Evolutionary conservation across 2,797 vertebrate genomes (phyloP).

Genomic region (Tragopan temminckii): DNA sequence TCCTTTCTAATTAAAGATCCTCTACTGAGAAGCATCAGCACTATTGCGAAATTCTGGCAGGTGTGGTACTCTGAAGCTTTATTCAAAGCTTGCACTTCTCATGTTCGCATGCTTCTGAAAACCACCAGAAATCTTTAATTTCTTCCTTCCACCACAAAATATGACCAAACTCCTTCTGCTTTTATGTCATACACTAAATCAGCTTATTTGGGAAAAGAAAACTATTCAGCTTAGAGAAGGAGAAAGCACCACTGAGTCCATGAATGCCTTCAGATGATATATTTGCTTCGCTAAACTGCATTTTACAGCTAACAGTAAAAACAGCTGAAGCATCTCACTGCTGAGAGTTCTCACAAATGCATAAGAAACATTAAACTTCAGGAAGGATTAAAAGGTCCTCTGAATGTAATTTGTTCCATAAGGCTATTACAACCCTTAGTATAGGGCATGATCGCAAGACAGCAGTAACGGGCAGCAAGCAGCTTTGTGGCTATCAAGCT

Average conservation of each 20-base stretch:
- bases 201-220: background rate
- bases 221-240: background rate
- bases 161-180: background rate
- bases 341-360: background rate
- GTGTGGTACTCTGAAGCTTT: background rate
- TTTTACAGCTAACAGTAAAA: background rate
- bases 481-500: background rate
- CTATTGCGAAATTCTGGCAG: slow-evolving; percentile 22
- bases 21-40: background rate
- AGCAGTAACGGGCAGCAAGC: background rate
- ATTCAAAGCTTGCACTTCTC: background rate
- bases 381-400: background rate
- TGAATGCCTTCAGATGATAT: background rate
- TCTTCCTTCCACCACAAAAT: background rate
- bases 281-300: background rate
- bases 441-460: rapidly evolving
- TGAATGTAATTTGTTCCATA: background rate
- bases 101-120: background rate
- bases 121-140: background rate
- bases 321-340: background rate
- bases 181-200: background rate
- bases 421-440: background rate
- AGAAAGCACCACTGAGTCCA: background rate
- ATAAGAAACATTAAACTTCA: background rate
- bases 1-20: slow-evolving; percentile 36